These are phyloP conservation scores for Cephalopholis sonnerati DNA, from an alignment of 2,113 vertebrate genomes.

Conservation along the genomic window DNA sequence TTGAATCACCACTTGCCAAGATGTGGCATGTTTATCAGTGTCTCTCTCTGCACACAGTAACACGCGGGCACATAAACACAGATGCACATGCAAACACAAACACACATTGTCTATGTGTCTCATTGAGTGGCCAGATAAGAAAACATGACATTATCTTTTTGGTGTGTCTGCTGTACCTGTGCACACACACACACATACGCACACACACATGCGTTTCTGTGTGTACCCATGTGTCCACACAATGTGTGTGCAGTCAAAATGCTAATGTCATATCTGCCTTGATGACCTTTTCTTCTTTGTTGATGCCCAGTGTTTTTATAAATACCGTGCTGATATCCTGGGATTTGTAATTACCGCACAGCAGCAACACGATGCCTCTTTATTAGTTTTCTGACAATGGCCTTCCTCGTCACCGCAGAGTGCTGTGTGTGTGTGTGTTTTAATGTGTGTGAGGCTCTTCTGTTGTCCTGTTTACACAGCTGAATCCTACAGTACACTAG, in stretches of 20 bases:
- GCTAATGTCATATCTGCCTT: slow-evolving; percentile 69
- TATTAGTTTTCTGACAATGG: slow-evolving; percentile 83
- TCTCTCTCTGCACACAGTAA: slow-evolving; percentile 42
- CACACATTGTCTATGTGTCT: slow-evolving; percentile 57
- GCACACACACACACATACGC: background rate
- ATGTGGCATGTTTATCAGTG: slow-evolving; percentile 74
- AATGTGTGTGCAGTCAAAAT: slow-evolving; percentile 64
- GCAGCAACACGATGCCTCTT: slow-evolving; percentile 72
- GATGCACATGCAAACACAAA: slow-evolving; percentile 51
- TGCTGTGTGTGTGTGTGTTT: slow-evolving; percentile 21
- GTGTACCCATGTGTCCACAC: background rate
- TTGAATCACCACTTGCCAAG: slow-evolving; percentile 69
- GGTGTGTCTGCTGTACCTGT: slow-evolving; percentile 24
- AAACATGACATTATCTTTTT: slow-evolving; percentile 75
- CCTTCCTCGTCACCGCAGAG: slow-evolving; percentile 49
- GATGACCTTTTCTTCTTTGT: slow-evolving; percentile 82
- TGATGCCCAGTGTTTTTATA: slow-evolving; percentile 77
- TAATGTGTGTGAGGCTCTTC: slow-evolving; percentile 18
- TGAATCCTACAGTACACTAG: slow-evolving; percentile 42
- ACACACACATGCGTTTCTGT: background rate
- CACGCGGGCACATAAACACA: slow-evolving; percentile 47
- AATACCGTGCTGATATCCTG: slow-evolving; percentile 78
- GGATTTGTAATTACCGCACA: slow-evolving; percentile 81
- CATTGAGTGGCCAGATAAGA: slow-evolving; percentile 72
- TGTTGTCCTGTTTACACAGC: slow-evolving; percentile 59